Conservation (phyloP, 2,113 vertebrate species). For the Nycticorax nycticorax region DNA sequence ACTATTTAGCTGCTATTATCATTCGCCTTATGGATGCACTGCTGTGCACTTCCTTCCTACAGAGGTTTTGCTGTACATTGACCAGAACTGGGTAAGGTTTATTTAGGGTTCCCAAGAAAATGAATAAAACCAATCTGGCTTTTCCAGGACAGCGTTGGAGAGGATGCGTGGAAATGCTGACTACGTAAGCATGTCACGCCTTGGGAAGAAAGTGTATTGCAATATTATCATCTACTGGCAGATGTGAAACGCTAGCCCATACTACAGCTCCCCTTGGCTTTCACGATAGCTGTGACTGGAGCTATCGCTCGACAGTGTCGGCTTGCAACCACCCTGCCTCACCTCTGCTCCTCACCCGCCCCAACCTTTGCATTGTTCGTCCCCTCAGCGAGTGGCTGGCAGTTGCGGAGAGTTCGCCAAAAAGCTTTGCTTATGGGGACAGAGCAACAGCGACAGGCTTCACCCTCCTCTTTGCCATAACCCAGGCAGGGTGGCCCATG, state of each 20-base stretch:
- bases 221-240: neutral
- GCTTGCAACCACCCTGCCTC: neutral
- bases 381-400: neutral
- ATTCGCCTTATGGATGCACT: neutral
- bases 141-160: neutral
- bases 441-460: neutral
- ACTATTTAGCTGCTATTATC: neutral
- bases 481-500: fast-evolving
- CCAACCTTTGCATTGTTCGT: fast-evolving
- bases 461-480: neutral
- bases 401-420: fast-evolving
- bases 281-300: fast-evolving
- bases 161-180: neutral
- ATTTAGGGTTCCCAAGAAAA: neutral
- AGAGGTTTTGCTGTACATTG: neutral
- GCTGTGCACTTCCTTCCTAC: neutral
- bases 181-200: neutral
- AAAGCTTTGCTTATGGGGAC: neutral
- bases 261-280: neutral
- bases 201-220: neutral
- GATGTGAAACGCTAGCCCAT: neutral
- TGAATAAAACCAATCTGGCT: neutral
- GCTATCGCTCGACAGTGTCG: neutral
- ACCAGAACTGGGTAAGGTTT: neutral
- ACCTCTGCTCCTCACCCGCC: neutral